Evolutionary conservation across 2,888 invertebrate genomes (phyloP).

Genomic region (Protonemura montana): DNA sequence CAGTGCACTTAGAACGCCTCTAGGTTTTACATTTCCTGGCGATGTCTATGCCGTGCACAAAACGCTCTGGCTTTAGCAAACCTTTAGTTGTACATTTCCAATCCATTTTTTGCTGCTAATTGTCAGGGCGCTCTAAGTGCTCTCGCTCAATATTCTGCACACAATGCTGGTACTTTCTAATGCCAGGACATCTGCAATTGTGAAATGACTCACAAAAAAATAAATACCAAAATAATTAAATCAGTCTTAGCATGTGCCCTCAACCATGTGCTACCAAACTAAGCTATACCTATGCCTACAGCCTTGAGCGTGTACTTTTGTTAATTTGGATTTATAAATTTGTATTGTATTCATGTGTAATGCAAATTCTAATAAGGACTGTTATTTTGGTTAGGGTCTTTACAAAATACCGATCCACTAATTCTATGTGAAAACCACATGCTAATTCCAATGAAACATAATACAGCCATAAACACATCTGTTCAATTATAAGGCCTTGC

Average conservation of each 20-base stretch:
- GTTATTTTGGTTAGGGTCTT: not conserved
- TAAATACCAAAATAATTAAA: not conserved
- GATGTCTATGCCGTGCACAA: too few relatives aligned
- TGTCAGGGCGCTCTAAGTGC: not conserved
- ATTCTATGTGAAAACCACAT: not conserved
- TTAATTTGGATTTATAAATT: not conserved
- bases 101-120: not conserved
- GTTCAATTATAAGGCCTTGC: not conserved
- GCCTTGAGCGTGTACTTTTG: not conserved
- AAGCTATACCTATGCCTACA: not conserved
- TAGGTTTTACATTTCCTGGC: too few relatives aligned
- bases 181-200: not conserved
- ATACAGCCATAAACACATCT: not conserved
- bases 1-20: not conserved
- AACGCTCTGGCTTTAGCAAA: too few relatives aligned
- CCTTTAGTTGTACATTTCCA: too few relatives aligned
- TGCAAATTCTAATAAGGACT: not conserved
- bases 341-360: constrained; percentile 12
- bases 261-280: not conserved
- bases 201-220: not conserved
- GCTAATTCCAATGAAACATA: not conserved
- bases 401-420: constrained; percentile 7
- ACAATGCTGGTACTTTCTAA: not conserved
- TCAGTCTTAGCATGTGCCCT: not conserved
- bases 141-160: not conserved